These are phyloP conservation scores for Drosophila insularis DNA, from an alignment of 1,140 invertebrate species.

Conservation along the genomic window DNA sequence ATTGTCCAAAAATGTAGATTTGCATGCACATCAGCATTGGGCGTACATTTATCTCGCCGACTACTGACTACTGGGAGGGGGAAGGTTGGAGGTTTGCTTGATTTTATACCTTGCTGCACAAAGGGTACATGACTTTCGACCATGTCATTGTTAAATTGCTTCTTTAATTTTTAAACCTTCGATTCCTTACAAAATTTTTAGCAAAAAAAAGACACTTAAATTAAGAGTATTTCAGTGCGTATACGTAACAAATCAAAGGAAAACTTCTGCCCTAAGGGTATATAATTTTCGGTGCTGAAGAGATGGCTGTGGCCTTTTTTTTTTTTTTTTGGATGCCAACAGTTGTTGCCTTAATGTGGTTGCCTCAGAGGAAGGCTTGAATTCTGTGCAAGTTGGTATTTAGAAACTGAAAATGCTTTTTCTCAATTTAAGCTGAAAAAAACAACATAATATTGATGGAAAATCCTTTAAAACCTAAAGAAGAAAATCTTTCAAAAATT, in stretches of 20 bases:
- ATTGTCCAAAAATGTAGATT: slow-evolving; percentile 75
- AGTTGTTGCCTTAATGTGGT: not conserved
- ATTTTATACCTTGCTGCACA: not conserved
- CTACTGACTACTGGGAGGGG: slow-evolving; percentile 24
- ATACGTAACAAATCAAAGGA: too few relatives aligned
- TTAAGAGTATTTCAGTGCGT: too few relatives aligned
- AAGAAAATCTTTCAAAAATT: too few relatives aligned
- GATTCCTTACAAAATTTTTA: too few relatives aligned
- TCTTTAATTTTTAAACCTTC: too few relatives aligned
- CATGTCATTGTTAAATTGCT: too few relatives aligned
- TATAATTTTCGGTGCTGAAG: too few relatives aligned
- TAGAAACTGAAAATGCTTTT: not conserved
- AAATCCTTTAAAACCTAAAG: too few relatives aligned
- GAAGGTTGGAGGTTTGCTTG: not conserved
- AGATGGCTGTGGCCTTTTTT: not conserved
- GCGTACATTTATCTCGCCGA: slow-evolving; percentile 73
- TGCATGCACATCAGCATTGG: slow-evolving; percentile 76
- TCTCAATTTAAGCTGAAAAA: too few relatives aligned
- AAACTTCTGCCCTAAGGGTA: too few relatives aligned
- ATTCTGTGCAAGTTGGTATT: not conserved
- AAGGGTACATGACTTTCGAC: not conserved
- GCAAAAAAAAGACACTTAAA: too few relatives aligned
- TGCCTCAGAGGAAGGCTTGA: not conserved
- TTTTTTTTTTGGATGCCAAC: not conserved
- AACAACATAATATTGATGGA: too few relatives aligned